Evolutionary conservation across 2,113 vertebrate species (phyloP), one percentile per base, ranked within the genome.

Genomic region (Sapajus apella): DNA sequence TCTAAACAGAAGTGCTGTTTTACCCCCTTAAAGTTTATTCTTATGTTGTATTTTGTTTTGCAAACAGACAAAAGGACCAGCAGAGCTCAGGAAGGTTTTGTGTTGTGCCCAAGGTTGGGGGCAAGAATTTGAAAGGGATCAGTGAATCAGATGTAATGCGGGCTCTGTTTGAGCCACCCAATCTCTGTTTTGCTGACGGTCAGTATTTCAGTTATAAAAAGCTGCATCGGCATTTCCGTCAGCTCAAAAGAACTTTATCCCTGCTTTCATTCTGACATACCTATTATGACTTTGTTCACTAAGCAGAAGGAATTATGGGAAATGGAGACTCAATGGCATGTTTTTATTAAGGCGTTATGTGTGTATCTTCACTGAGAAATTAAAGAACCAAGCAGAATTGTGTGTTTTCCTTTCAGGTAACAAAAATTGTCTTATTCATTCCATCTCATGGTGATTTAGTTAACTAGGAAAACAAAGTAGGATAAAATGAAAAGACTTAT

Each of bases 61-160:
- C 98, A 97, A 97, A 98, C 97, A 98, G 98, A 99, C 98, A 99
- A 98, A 99, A 98, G 97, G 97, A 97, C 98, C 97, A 94, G 98
- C 98, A 97, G 98, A 98, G 98, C 97, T 98, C 98, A 98, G 98
- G 98, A 96, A 98, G 98, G 97, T 98, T 99, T 99, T 99, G 98
- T 99, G 98, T 98, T 98, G 98, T 96, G 97, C 98, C 97, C 88
- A 91, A 96, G 97, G 98, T 98, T 98, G 98, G 98, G 98, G 98
- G 97, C 98, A 98, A 98, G 98, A 94, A 97, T 97, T 92, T 99
- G 99, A 99, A 99, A 99, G 98, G 99, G 98, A 98, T 99, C 99
- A 99, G 99, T 99, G 99, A 99, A 98, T 99, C 98, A 99, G 99
- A 99, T 98, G 98, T 99, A 99, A 99, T 99, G 98, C 98, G 99